Evolutionary conservation across 2,888 invertebrate genomes (phyloP).

Genomic region (Oasisia sp.): DNA sequence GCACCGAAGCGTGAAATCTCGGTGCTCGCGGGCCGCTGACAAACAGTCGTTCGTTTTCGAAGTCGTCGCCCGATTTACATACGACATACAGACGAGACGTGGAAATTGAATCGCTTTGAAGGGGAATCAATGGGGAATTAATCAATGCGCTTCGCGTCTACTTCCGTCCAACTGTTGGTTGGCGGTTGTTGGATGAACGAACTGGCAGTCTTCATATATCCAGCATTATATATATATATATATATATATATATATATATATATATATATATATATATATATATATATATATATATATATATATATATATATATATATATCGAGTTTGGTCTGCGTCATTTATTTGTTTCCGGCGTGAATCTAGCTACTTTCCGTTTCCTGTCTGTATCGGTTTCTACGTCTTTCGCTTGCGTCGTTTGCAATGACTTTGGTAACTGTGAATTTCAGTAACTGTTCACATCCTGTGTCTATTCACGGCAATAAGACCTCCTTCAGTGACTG

Average conservation of each 20-base stretch:
- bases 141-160: neutral
- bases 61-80: constrained; percentile 17
- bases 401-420: constrained; percentile 8
- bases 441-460: neutral
- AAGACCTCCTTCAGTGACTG: neutral
- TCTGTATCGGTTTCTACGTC: neutral
- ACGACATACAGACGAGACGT: neutral
- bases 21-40: neutral
- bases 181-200: neutral
- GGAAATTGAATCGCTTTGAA: constrained; percentile 6
- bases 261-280: neutral
- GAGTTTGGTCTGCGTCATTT: neutral
- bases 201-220: neutral
- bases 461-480: neutral
- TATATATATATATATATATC: constrained; percentile 18
- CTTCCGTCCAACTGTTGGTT: neutral
- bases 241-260: constrained; percentile 19
- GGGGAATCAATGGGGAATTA: constrained; percentile 1
- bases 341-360: neutral
- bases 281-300: constrained; percentile 27
- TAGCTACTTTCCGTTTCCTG: neutral
- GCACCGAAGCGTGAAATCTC: constrained; percentile 6
- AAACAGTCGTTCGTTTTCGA: neutral
- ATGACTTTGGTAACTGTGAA: neutral
- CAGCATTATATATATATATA: neutral